Conservation (phyloP, 2,797 vertebrate species). For the Fundulus diaphanus region DNA sequence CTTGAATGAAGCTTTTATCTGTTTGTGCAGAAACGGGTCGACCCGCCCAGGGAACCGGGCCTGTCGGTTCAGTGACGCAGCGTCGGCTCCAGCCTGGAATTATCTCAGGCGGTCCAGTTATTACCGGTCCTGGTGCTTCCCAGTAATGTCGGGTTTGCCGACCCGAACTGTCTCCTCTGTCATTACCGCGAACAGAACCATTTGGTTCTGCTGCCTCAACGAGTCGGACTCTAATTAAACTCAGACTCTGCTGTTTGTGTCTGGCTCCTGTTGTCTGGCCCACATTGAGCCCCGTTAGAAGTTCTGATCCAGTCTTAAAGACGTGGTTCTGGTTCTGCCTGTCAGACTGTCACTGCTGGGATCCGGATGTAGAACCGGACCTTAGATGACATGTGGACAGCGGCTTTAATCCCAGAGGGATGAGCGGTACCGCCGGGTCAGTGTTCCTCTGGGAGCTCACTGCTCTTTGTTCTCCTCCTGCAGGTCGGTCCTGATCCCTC, state of each 20-base stretch:
- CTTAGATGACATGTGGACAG: no score
- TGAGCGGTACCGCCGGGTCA: neutral
- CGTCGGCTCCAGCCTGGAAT: conserved; percentile 22
- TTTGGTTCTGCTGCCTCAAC: no score
- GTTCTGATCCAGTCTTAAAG: neutral
- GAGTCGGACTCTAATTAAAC: neutral
- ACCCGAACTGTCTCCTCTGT: neutral
- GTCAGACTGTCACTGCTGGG: neutral
- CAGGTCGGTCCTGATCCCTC: conserved; percentile 29
- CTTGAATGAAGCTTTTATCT: no score
- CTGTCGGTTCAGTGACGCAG: conserved; percentile 17
- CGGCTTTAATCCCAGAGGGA: neutral
- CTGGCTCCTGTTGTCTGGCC: neutral
- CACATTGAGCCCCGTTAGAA: neutral
- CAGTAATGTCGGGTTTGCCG: conserved; percentile 17
- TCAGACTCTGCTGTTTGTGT: neutral
- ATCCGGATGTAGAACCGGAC: no score
- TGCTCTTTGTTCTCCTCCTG: conserved; percentile 2
- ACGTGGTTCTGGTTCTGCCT: neutral
- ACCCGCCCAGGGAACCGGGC: neutral
- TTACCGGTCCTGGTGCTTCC: conserved; percentile 11
- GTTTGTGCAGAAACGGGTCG: neutral
- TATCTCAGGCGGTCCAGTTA: conserved; percentile 27
- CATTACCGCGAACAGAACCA: neutral
- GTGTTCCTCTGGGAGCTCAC: neutral